Evolutionary conservation across 2,113 vertebrate genomes (phyloP).

Genomic region (Arvicanthis niloticus): DNA sequence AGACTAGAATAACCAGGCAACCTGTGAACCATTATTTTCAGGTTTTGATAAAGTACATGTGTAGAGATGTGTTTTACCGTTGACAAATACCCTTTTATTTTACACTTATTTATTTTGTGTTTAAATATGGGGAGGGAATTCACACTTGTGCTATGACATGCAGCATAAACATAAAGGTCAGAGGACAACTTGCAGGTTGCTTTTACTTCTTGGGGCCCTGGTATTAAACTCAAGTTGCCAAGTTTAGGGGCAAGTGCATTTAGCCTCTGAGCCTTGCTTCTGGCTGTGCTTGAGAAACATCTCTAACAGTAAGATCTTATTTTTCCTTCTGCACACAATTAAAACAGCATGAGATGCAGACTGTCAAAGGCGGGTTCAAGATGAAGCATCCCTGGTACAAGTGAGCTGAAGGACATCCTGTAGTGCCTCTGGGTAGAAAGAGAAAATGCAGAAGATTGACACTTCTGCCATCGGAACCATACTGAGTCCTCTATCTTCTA

Average conservation of each 20-base stretch:
- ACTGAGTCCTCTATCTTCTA: background rate
- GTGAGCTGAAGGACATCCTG: background rate
- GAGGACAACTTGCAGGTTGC: background rate
- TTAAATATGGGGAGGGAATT: no score
- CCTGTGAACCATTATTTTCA: background rate
- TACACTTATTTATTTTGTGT: background rate
- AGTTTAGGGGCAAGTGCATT: background rate
- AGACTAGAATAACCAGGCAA: background rate
- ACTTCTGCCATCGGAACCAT: background rate
- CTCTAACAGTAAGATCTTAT: conserved; percentile 8
- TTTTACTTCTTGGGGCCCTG: no score
- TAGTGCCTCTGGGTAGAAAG: background rate
- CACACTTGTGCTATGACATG: background rate
- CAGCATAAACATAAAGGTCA: no score
- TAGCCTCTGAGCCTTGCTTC: background rate
- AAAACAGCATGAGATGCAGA: background rate
- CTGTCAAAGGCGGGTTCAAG: conserved; percentile 30
- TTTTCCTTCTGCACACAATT: conserved; percentile 17
- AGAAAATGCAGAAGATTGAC: background rate
- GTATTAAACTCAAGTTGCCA: no score
- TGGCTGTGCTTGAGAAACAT: background rate
- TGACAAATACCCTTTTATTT: background rate
- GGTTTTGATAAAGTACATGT: background rate
- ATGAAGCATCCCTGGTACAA: conserved; percentile 50
- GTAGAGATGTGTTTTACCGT: conserved; percentile 31